A percentile compares a stretch with the other conserved stretches of the same genome.
Conservation (phyloP, 2,113 vertebrate genomes). For the Notarius quadriscutis region DNA sequence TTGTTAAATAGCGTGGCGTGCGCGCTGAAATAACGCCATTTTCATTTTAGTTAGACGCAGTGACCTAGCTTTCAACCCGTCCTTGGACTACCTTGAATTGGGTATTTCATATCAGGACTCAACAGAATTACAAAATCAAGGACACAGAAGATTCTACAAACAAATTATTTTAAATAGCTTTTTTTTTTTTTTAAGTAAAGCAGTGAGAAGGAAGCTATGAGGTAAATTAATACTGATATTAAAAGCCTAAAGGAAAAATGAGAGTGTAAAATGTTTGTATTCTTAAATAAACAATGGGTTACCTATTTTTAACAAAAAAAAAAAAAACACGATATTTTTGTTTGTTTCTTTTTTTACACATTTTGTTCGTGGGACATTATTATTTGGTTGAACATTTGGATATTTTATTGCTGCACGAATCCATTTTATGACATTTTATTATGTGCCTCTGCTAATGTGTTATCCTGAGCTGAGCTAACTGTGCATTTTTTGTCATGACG, state of each 20-base stretch:
- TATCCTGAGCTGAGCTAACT: no score
- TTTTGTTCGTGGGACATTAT: no score
- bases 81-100: conserved; percentile 87
- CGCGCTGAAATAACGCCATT: conserved; percentile 93
- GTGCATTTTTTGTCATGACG: no score
- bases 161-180: background rate
- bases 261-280: no score
- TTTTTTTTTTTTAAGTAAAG: background rate
- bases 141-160: background rate
- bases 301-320: no score
- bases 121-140: background rate
- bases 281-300: no score
- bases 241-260: background rate
- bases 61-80: conserved; percentile 99
- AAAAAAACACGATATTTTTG: no score
- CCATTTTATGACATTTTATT: no score
- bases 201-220: background rate
- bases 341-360: no score
- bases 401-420: no score
- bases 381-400: no score
- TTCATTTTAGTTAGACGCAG: conserved; percentile 99
- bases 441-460: no score
- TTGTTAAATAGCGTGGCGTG: conserved; percentile 99
- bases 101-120: conserved; percentile 70
- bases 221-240: background rate